Conservation (phyloP, 2,797 vertebrate species). For the Bovichtus diacanthus region DNA sequence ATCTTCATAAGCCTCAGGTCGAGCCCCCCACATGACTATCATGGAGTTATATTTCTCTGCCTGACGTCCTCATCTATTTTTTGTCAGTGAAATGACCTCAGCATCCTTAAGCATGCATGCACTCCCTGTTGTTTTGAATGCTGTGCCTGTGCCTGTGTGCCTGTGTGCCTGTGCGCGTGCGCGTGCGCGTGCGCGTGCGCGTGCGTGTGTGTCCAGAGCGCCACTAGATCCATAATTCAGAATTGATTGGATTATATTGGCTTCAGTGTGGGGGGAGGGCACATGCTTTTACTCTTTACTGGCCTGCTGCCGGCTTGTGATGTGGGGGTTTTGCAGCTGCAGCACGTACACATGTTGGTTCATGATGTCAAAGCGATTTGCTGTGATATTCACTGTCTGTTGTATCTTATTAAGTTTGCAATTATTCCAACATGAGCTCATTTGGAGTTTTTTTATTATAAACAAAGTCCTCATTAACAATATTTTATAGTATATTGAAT, state of each 20-base stretch:
- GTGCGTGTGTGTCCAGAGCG: conserved; percentile 31
- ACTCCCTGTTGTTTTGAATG: conserved; percentile 31
- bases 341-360: conserved; percentile 37
- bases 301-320: conserved; percentile 44
- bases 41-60: background rate
- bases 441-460: background rate
- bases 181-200: too few relatives aligned
- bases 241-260: conserved; percentile 78
- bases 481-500: conserved; percentile 17
- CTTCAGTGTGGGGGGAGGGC: conserved; percentile 38
- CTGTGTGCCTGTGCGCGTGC: background rate
- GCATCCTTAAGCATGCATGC: conserved; percentile 23
- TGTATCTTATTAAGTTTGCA: conserved; percentile 15
- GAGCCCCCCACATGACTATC: background rate
- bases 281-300: conserved; percentile 45
- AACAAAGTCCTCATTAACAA: too few relatives aligned
- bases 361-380: conserved; percentile 47
- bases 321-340: background rate
- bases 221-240: conserved; percentile 70
- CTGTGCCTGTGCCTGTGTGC: conserved; percentile 28
- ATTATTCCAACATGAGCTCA: conserved; percentile 2
- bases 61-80: conserved; percentile 22
- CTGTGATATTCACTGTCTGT: conserved; percentile 6
- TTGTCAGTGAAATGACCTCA: conserved; percentile 17
- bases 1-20: background rate